These are phyloP conservation scores for Clarias gariepinus DNA, from an alignment of 2,113 vertebrate species.

Conservation along the genomic window DNA sequence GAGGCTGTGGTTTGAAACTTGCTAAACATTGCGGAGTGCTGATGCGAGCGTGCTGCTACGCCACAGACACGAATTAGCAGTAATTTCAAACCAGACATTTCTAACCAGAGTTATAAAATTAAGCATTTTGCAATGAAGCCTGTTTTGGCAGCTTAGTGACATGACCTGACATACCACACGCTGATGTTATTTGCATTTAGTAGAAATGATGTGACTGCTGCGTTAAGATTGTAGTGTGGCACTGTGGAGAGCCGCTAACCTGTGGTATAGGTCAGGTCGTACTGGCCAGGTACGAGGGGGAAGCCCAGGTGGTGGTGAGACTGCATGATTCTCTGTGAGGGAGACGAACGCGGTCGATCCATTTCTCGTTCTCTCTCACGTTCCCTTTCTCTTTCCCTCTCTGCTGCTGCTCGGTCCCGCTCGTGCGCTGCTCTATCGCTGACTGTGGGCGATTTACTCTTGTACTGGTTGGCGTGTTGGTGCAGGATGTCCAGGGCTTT, in stretches of 20 bases:
- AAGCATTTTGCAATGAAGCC: background rate
- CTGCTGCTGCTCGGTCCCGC: conserved; percentile 79
- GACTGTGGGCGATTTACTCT: conserved; percentile 98
- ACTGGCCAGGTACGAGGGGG: conserved; percentile 91
- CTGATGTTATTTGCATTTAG: background rate
- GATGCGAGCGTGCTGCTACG: background rate
- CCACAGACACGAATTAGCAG: background rate
- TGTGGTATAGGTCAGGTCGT: conserved; percentile 94
- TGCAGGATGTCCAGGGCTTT: conserved; percentile 98
- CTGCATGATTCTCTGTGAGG: conserved; percentile 94
- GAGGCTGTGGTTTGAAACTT: background rate
- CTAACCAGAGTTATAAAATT: background rate
- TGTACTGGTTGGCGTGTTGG: conserved; percentile 98
- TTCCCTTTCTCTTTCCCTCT: conserved; percentile 77
- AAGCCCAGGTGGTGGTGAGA: conserved; percentile 95
- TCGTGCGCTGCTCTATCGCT: conserved; percentile 85
- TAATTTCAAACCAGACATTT: background rate
- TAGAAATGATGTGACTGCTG: too few species aligned
- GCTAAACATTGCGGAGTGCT: background rate
- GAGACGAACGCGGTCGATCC: conserved; percentile 93
- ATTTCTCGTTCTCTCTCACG: conserved; percentile 80
- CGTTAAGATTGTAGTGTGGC: background rate
- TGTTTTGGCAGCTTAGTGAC: background rate
- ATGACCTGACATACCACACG: background rate
- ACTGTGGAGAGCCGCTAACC: conserved; percentile 70